These are phyloP conservation scores for Torymus tubicola DNA, from an alignment of 2,888 invertebrate species.

Conservation along the genomic window DNA sequence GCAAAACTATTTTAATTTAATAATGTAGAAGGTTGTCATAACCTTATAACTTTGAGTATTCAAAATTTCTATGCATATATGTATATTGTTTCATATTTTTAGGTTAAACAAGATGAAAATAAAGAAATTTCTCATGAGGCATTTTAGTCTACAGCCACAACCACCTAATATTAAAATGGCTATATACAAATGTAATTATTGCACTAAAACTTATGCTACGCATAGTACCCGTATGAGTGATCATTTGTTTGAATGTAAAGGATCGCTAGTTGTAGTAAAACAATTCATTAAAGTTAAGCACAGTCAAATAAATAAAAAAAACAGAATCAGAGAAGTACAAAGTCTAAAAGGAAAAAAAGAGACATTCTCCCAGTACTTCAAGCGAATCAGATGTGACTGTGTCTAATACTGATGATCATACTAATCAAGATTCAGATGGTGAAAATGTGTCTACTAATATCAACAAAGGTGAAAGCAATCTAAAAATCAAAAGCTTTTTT, in stretches of 20 bases:
- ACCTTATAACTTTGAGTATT: too few species aligned
- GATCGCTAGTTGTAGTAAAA: neutral
- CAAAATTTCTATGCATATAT: too few species aligned
- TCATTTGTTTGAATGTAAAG: neutral
- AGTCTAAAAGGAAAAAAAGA: neutral
- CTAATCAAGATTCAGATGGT: neutral
- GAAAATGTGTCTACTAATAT: neutral
- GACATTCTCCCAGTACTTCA: neutral
- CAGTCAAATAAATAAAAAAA: too few species aligned
- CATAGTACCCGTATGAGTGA: constrained; percentile 17
- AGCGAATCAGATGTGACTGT: neutral
- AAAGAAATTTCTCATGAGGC: neutral
- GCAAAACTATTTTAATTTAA: too few species aligned
- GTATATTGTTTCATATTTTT: neutral
- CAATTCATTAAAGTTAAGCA: neutral
- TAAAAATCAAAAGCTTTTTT: constrained; percentile 7
- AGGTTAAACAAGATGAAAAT: neutral
- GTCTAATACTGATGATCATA: neutral
- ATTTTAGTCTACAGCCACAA: neutral
- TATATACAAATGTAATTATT: constrained; percentile 1
- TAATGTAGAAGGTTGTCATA: too few species aligned
- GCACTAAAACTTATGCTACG: constrained; percentile 3
- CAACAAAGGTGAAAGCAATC: neutral
- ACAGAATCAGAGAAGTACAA: neutral
- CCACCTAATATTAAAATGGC: neutral